Conservation (phyloP, 2,888 invertebrate genomes). For the Megastigmus dorsalis region DNA sequence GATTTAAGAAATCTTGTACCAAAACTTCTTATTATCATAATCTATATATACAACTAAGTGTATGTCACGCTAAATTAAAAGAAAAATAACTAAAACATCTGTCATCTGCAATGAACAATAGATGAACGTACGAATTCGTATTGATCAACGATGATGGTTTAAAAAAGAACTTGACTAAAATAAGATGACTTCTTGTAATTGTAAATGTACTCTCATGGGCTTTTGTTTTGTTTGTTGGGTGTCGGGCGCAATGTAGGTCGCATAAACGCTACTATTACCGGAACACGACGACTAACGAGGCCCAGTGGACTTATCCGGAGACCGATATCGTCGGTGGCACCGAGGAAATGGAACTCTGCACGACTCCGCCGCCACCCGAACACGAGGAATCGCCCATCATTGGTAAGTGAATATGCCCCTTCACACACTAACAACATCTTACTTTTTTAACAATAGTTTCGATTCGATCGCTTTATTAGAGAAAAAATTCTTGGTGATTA, state of each 20-base stretch:
- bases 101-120: conserved; percentile 34
- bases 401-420: conserved; percentile 56
- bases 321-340: conserved; percentile 75
- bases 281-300: conserved; percentile 77
- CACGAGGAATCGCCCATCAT: conserved; percentile 65
- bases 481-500: no score
- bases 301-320: conserved; percentile 81
- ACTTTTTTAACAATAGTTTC: neutral
- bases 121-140: neutral
- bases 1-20: conserved; percentile 57
- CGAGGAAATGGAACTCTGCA: conserved; percentile 79
- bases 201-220: conserved; percentile 55
- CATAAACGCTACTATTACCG: conserved; percentile 83
- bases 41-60: neutral
- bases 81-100: conserved; percentile 2
- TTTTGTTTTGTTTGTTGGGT: conserved; percentile 55
- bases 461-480: no score
- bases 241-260: conserved; percentile 75
- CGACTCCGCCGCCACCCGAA: conserved; percentile 77
- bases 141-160: neutral
- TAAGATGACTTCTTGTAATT: conserved; percentile 47
- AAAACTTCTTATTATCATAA: conserved; percentile 44
- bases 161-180: conserved; percentile 50
- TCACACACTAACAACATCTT: neutral
- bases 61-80: conserved; percentile 15